Evolutionary conservation across 2,888 invertebrate species (phyloP).

Genomic region (Chalcosyrphus nemorum): DNA sequence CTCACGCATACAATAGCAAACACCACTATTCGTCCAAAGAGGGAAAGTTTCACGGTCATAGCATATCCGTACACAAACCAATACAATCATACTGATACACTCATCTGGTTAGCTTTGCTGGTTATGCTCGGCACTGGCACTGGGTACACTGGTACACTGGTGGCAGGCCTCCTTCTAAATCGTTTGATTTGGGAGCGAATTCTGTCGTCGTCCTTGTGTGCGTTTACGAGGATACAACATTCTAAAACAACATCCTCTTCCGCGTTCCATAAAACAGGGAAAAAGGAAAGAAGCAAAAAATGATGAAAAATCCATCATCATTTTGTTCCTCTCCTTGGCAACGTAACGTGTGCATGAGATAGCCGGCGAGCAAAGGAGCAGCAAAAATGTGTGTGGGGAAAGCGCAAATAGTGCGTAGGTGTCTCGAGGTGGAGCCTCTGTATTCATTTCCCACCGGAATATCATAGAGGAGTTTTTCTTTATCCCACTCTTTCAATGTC

Average conservation of each 20-base stretch:
- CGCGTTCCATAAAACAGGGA: not conserved
- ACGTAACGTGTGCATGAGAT: not conserved
- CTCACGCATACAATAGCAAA: not conserved
- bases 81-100: not conserved
- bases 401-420: constrained; percentile 68
- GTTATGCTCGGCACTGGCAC: constrained; percentile 40
- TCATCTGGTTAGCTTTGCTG: constrained; percentile 7
- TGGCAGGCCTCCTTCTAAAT: not conserved
- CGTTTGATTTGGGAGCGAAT: constrained; percentile 12
- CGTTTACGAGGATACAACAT: constrained; percentile 11
- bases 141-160: no score
- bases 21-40: not conserved
- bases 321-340: constrained; percentile 8
- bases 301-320: constrained; percentile 13
- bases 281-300: no score
- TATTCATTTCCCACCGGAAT: constrained; percentile 16
- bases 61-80: constrained; percentile 14
- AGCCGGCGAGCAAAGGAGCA: no score
- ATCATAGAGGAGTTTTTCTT: constrained; percentile 12
- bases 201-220: constrained; percentile 14
- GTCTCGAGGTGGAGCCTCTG: constrained; percentile 67
- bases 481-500: constrained; percentile 48
- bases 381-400: constrained; percentile 49
- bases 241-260: constrained; percentile 49
- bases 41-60: constrained; percentile 28